These are phyloP conservation scores for Drosophila melanogaster DNA, from an alignment of 1,140 invertebrate genomes.

Conservation along the genomic window DNA sequence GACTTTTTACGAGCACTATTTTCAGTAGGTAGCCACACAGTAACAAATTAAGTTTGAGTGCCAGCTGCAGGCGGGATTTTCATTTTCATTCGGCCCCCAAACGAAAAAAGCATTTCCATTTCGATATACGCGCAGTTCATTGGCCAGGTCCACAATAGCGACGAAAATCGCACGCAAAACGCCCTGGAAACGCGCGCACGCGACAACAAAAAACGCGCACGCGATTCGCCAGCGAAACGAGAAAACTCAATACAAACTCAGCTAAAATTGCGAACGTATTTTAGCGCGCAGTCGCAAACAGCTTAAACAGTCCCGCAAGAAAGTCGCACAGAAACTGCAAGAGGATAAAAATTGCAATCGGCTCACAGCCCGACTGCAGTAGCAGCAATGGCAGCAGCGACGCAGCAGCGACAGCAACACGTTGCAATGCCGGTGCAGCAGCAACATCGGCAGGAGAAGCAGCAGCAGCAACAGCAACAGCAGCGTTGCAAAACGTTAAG, in stretches of 20 bases:
- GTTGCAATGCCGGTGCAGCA: constrained; percentile 74
- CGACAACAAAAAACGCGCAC: constrained; percentile 64
- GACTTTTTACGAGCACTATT: constrained; percentile 60
- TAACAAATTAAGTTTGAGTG: constrained; percentile 59
- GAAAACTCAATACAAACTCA: constrained; percentile 19
- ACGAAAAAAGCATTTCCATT: constrained; percentile 31
- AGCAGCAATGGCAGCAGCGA: constrained; percentile 29
- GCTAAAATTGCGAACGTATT: constrained; percentile 23
- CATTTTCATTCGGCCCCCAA: constrained; percentile 39
- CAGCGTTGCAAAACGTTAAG: constrained; percentile 30
- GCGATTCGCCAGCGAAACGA: constrained; percentile 32
- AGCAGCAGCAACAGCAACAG: constrained; percentile 32
- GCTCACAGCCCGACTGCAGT: constrained; percentile 50
- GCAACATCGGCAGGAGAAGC: constrained; percentile 49
- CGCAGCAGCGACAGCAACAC: constrained; percentile 43
- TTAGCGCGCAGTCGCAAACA: constrained; percentile 69
- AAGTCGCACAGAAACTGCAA: constrained; percentile 84
- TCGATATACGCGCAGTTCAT: constrained; percentile 53
- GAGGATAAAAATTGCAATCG: constrained; percentile 81
- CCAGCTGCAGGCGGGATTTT: constrained; percentile 48
- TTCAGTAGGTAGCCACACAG: constrained; percentile 48
- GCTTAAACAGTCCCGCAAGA: constrained; percentile 84
- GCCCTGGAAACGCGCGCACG: constrained; percentile 72
- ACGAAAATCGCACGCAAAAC: constrained; percentile 69
- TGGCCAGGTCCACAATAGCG: constrained; percentile 42